Conservation (phyloP, 2,888 invertebrate species). For the Lasioglossum leucozonium region DNA sequence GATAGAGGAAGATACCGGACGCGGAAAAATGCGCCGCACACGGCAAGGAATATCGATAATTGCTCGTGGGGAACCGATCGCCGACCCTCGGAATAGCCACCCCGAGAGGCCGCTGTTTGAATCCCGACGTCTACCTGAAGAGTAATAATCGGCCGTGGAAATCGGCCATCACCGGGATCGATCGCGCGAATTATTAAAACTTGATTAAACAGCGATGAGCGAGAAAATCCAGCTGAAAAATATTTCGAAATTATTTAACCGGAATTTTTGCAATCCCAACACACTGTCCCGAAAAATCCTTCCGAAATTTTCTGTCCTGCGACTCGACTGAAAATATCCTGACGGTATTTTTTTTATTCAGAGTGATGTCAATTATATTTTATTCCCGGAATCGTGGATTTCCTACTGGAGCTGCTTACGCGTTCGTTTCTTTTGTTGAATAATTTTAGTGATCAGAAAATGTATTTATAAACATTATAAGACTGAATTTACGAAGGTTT, state of each 20-base stretch:
- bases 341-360: background rate
- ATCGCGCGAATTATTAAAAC: conserved; percentile 17
- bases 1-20: conserved; percentile 39
- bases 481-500: too few species aligned
- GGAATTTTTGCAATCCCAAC: background rate
- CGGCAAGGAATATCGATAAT: conserved; percentile 48
- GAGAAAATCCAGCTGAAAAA: background rate
- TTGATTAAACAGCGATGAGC: conserved; percentile 21
- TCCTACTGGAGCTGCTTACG: too few species aligned
- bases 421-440: too few species aligned
- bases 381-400: too few species aligned
- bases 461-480: too few species aligned
- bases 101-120: background rate
- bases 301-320: background rate
- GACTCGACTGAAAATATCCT: background rate
- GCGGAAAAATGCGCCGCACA: conserved; percentile 30
- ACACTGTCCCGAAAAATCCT: background rate
- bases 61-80: conserved; percentile 51
- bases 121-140: conserved; percentile 24
- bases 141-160: conserved; percentile 35
- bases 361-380: too few species aligned
- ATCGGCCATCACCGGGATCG: conserved; percentile 14
- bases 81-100: conserved; percentile 18
- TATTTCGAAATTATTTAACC: background rate
- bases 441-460: too few species aligned